Evolutionary conservation across 64 coral and sea anemone genomes (phyloP), one percentile per base, ranked within the genome.

Genomic region (Cladopsammia gracilis): DNA sequence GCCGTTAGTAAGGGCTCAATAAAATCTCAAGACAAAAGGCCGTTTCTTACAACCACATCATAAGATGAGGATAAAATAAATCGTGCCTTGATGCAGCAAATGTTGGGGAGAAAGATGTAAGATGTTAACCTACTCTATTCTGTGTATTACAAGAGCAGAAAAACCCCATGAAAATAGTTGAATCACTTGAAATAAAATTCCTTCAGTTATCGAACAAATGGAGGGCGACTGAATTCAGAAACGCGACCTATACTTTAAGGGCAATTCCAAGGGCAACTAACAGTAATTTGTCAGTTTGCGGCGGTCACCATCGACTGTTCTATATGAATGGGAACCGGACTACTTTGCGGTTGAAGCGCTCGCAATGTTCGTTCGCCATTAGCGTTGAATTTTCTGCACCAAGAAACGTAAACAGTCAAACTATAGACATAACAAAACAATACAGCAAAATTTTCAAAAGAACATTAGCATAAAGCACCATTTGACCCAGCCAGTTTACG

Each of bases 401-500:
- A 67, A 84, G 61, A 68, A 84, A 84, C 42, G 61, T 84, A 84
- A 84, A 84, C 80, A 84, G 80, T 46, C 18, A 48, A 84, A 84
- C 61, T 84, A 67, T 84, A 84, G 80, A 67, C 80, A 84, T 12
- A 68, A 84, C 80, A 84, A 84, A 62, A 68, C 61, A 68, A 59
- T 50, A 64, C 58, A 62, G 16, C 79, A 84, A 84, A 84, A 43
- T 67, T 68, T 64, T 64, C 60, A 84, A 84, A 67, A 84, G 80
- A 84, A 23, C 80, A 84, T 84, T 84, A 67, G 80, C 80, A 84
- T 84, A 67, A 84, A 67, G 80, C 62, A 42, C 80, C 61, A 67
- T 64, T 84, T 24, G 62, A 84, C 50, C 60, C 60, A 84, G 80
- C 49, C 80, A 48, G 80, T 65, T 64, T 49, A 68, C 4, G 60